phyloP scores from a whole-genome alignment of 1,140 invertebrate genomes.

The Caerostris extrusa region DNA sequence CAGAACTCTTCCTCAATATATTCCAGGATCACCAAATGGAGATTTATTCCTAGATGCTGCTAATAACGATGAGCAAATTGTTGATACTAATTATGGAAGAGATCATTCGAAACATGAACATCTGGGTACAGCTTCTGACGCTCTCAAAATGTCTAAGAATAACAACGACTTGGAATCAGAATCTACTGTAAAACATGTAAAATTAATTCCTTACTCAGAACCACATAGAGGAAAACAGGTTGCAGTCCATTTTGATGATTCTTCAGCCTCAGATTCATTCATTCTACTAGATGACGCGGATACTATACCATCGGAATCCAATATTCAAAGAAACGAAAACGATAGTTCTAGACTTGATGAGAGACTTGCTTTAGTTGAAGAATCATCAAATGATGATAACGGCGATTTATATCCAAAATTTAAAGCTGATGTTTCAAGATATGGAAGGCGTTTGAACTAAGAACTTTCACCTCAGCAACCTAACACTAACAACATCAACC shows the following conservation, averaged over 20 bases:
- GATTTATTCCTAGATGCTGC: background rate
- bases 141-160: background rate
- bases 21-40: background rate
- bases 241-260: background rate
- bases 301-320: background rate
- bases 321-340: background rate
- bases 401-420: background rate
- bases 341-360: background rate
- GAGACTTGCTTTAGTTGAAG: background rate
- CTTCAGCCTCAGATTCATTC: background rate
- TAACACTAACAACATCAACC: background rate
- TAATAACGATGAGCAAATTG: background rate
- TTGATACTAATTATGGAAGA: background rate
- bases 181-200: background rate
- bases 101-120: background rate
- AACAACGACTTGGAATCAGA: background rate
- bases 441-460: background rate
- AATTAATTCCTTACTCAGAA: background rate
- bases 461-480: background rate
- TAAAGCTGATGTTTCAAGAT: background rate
- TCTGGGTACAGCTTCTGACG: background rate
- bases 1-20: background rate
- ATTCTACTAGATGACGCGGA: background rate
- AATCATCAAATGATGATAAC: background rate
- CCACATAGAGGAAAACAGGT: background rate